Conservation (phyloP, 1,140 invertebrate genomes). For the Bombus difficillimus region DNA sequence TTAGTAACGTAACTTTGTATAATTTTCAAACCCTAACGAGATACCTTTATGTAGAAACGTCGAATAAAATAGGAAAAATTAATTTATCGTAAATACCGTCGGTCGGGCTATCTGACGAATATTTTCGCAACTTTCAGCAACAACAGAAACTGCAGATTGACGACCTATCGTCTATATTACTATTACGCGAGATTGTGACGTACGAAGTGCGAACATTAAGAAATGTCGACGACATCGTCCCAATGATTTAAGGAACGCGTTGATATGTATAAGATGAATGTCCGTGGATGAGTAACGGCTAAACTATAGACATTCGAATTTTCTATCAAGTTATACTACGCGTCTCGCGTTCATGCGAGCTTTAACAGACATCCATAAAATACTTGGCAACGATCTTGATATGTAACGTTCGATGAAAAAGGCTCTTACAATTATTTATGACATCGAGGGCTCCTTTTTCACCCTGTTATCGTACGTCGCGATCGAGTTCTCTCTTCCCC, state of each 20-base stretch:
- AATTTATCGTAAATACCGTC: not conserved
- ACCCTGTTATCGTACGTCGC: slow-evolving; percentile 29
- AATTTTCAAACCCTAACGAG: not conserved
- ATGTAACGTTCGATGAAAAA: slow-evolving; percentile 77
- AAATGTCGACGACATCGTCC: slow-evolving; percentile 53
- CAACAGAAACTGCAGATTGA: not conserved
- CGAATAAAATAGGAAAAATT: not conserved
- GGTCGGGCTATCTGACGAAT: too few species aligned
- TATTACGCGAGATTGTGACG: slow-evolving; percentile 33
- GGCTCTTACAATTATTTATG: slow-evolving; percentile 41
- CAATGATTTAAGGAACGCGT: slow-evolving; percentile 48
- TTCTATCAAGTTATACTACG: slow-evolving; percentile 61
- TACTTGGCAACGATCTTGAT: slow-evolving; percentile 78
- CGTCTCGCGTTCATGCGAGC: slow-evolving; percentile 45
- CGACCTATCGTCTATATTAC: not conserved
- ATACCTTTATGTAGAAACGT: not conserved
- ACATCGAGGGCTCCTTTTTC: slow-evolving; percentile 1
- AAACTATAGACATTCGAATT: slow-evolving; percentile 62
- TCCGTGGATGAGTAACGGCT: slow-evolving; percentile 31
- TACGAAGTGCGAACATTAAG: slow-evolving; percentile 41
- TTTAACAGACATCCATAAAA: slow-evolving; percentile 66
- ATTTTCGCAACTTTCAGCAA: slow-evolving; percentile 5
- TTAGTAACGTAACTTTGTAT: not conserved
- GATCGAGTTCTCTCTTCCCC: not conserved
- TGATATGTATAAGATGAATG: slow-evolving; percentile 69